A percentile compares a stretch with the other conserved stretches of the same genome.
Conservation (phyloP, 2,888 invertebrate genomes). For the Timema cristinae region DNA sequence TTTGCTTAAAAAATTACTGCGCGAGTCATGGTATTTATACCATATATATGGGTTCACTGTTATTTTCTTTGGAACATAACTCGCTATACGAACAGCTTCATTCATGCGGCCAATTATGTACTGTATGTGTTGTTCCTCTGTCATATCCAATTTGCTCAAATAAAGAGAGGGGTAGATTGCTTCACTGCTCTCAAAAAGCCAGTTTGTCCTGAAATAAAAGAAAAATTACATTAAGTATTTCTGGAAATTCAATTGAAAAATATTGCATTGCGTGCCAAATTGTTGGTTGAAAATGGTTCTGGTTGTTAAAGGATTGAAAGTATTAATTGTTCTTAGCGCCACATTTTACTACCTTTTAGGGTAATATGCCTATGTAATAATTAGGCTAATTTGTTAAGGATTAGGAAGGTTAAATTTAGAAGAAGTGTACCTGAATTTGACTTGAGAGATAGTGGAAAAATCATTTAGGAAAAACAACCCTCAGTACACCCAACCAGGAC, state of each 20-base stretch:
- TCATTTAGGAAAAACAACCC: too few species aligned
- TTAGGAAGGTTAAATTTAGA: too few species aligned
- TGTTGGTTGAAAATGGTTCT: not conserved
- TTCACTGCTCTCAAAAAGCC: conserved; percentile 65
- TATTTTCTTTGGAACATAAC: conserved; percentile 40
- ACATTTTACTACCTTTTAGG: too few species aligned
- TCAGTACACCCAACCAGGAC: too few species aligned
- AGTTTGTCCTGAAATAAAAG: conserved; percentile 52
- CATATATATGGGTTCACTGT: conserved; percentile 64
- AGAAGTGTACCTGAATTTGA: too few species aligned
- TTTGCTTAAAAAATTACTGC: not conserved
- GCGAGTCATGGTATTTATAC: conserved; percentile 63
- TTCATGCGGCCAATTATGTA: conserved; percentile 60
- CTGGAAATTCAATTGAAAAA: not conserved
- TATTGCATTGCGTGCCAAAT: not conserved
- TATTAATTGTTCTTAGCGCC: too few species aligned
- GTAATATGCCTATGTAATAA: too few species aligned
- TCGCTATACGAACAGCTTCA: conserved; percentile 56
- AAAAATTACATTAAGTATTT: not conserved
- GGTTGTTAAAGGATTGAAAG: not conserved
- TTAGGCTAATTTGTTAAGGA: too few species aligned
- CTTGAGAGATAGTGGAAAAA: too few species aligned
- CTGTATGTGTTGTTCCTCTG: conserved; percentile 48
- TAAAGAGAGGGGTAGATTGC: conserved; percentile 71
- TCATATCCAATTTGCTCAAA: conserved; percentile 50